Percentiles rank a stretch among this genome's conserved stretches.
phyloP scores from a whole-genome alignment of 2,797 vertebrate species.

The Sparidentex hasta region DNA sequence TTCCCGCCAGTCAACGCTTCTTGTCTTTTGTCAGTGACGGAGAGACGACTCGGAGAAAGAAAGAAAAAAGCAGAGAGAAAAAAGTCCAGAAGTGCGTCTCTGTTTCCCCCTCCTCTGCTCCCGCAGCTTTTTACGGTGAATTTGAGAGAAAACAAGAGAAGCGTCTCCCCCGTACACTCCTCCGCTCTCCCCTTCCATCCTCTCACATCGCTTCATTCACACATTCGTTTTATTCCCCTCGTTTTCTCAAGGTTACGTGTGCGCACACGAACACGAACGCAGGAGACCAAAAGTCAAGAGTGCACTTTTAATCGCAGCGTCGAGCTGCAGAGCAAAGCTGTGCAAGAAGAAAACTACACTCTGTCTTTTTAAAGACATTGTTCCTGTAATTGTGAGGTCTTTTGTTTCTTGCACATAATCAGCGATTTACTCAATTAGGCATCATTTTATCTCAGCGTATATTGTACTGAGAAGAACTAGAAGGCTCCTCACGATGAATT shows the following conservation, averaged over 20 bases:
- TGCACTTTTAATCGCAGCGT: not conserved
- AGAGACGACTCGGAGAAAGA: constrained; percentile 44
- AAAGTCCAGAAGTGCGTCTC: constrained; percentile 79
- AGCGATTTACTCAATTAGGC: not conserved
- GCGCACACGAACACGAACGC: not conserved
- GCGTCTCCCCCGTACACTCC: constrained; percentile 73
- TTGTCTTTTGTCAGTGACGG: constrained; percentile 37
- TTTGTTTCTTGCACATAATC: not conserved
- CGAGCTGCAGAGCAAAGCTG: not conserved
- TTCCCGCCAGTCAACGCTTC: constrained; percentile 29
- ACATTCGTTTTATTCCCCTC: constrained; percentile 40
- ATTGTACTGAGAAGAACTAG: not conserved
- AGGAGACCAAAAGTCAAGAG: not conserved
- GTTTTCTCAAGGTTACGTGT: constrained; percentile 36
- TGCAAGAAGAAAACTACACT: not conserved
- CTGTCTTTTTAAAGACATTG: not conserved
- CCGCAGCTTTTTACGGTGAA: constrained; percentile 59
- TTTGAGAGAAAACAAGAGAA: constrained; percentile 82
- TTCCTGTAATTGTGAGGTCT: not conserved
- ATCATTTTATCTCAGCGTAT: not conserved
- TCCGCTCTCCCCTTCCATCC: constrained; percentile 62
- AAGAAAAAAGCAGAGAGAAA: constrained; percentile 73
- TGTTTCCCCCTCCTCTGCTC: constrained; percentile 85
- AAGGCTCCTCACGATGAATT: not conserved
- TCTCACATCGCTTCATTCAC: constrained; percentile 66